Conservation (phyloP, 2,797 vertebrate species). For the Australoheros facetus region DNA sequence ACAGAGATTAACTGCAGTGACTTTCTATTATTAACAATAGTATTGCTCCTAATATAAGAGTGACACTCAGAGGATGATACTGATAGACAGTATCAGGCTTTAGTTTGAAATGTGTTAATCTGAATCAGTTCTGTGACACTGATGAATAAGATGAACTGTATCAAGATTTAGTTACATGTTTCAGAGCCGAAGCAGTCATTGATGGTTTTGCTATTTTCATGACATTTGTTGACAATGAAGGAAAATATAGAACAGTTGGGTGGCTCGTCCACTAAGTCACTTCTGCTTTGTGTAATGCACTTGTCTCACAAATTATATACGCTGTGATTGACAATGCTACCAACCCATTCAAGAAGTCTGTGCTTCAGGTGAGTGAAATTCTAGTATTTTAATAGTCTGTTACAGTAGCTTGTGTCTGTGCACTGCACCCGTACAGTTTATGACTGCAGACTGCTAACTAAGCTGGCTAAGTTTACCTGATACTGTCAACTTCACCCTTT, state of each 20-base stretch:
- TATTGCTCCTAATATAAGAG: too few species aligned
- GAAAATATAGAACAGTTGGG: not conserved
- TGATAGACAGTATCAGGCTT: not conserved
- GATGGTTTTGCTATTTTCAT: not conserved
- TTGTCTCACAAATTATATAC: too few species aligned
- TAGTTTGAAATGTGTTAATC: not conserved
- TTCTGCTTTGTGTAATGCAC: too few species aligned
- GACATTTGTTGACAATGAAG: not conserved
- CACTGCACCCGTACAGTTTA: not conserved
- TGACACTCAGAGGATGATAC: not conserved
- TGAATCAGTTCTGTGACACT: not conserved
- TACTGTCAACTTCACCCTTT: not conserved
- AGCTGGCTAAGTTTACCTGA: not conserved
- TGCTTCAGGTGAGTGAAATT: not conserved
- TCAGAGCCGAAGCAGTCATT: not conserved
- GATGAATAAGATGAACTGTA: not conserved
- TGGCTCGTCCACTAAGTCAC: not conserved
- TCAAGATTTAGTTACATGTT: not conserved
- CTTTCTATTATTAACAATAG: too few species aligned
- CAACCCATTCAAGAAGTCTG: not conserved
- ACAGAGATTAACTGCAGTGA: too few species aligned
- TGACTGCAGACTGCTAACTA: not conserved
- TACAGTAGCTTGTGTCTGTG: not conserved
- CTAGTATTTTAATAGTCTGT: not conserved
- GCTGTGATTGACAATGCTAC: not conserved